Conservation (phyloP, 2,888 invertebrate species). For the Villa cingulata region DNA sequence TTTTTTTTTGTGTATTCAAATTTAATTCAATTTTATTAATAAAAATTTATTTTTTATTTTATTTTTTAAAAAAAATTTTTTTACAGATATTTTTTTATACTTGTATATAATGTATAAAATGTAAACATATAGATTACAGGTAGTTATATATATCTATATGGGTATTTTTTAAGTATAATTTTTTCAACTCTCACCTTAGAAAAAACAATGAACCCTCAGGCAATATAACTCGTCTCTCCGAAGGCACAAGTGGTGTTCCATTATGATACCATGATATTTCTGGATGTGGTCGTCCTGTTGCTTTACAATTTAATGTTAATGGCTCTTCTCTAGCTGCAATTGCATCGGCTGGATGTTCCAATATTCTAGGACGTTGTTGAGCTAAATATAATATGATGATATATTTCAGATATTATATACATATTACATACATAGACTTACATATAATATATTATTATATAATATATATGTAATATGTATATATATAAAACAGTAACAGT, state of each 20-base stretch:
- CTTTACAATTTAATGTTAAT: constrained; percentile 22
- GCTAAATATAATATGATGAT: constrained; percentile 18
- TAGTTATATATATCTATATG: background rate
- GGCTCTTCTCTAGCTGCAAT: constrained; percentile 24
- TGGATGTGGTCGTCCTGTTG: constrained; percentile 21
- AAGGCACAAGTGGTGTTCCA: constrained; percentile 22
- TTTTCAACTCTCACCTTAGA: constrained; percentile 14
- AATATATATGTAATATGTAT: too few species aligned
- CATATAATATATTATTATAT: background rate
- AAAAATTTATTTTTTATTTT: too few species aligned
- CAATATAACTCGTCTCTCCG: constrained; percentile 21
- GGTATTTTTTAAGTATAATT: background rate
- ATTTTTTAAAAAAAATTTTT: too few species aligned
- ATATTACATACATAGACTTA: background rate
- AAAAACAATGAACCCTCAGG: constrained; percentile 23
- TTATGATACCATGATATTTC: constrained; percentile 23
- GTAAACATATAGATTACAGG: too few species aligned
- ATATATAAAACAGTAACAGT: too few species aligned
- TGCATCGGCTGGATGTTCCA: constrained; percentile 23
- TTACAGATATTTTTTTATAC: too few species aligned
- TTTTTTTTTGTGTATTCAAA: too few species aligned
- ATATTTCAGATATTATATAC: too few species aligned
- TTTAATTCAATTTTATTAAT: background rate
- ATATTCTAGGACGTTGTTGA: constrained; percentile 21
- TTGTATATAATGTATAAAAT: too few species aligned